phyloP scores from a whole-genome alignment of 2,888 invertebrate species.

The Amblyjoppa proteus region DNA sequence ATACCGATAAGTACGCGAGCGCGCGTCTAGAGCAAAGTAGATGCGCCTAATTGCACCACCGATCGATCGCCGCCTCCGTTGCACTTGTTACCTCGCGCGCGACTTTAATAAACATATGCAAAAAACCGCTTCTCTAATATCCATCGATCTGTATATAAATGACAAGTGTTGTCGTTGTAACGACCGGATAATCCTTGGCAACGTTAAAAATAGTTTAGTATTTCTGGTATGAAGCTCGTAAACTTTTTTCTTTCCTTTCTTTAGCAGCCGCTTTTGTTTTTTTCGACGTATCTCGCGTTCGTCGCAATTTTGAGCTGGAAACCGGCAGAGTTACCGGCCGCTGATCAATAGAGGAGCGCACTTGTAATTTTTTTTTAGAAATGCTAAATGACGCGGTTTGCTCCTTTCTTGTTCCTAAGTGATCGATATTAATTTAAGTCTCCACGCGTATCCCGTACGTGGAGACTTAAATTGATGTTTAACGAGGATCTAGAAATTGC shows the following conservation, averaged over 20 bases:
- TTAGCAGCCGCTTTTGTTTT: background rate
- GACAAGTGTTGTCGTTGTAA: background rate
- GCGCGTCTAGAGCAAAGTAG: constrained; percentile 52
- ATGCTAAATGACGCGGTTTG: too few relatives aligned
- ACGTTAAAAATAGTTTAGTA: background rate
- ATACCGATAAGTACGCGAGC: constrained; percentile 9
- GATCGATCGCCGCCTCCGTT: constrained; percentile 31
- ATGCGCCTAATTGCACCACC: constrained; percentile 75
- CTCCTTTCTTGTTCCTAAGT: background rate
- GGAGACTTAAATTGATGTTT: too few relatives aligned
- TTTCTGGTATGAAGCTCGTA: constrained; percentile 9
- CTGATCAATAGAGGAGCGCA: background rate
- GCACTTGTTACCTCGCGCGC: constrained; percentile 33
- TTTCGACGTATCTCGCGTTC: background rate
- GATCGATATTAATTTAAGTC: background rate
- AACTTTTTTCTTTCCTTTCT: background rate
- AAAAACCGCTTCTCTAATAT: constrained; percentile 41
- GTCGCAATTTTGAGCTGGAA: background rate
- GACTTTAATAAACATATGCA: constrained; percentile 63
- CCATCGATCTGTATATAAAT: constrained; percentile 19
- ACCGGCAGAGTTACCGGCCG: too few relatives aligned
- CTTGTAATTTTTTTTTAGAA: background rate
- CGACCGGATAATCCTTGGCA: background rate
- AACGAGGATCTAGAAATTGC: too few relatives aligned
- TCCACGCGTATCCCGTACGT: too few relatives aligned